Percentiles rank a stretch among this genome's conserved stretches.
phyloP scores from a whole-genome alignment of 2,888 invertebrate species.

The Mycalesis mineus region DNA sequence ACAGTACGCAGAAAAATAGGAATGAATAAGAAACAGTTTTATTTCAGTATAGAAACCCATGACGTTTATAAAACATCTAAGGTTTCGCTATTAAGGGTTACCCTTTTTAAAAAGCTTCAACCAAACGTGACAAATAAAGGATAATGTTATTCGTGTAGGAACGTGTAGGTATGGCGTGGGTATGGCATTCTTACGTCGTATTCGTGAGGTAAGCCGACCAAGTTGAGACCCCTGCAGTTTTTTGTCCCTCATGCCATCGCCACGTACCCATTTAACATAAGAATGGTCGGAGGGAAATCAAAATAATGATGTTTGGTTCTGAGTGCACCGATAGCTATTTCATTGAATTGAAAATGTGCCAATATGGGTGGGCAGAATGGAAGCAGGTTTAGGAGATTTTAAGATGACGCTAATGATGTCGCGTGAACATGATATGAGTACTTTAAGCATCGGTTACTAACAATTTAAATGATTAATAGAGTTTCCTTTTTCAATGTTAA shows the following conservation, averaged over 20 bases:
- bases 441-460: no score
- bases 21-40: no score
- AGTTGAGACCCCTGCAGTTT: slow-evolving; percentile 9
- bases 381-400: no score
- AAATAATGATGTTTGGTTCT: slow-evolving; percentile 15
- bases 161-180: background rate
- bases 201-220: background rate
- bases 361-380: background rate
- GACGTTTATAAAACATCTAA: background rate
- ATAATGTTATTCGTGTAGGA: slow-evolving; percentile 6
- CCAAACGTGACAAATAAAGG: slow-evolving; percentile 4
- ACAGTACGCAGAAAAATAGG: no score
- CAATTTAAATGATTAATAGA: no score
- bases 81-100: background rate
- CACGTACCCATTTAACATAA: slow-evolving; percentile 16
- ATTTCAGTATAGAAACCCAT: no score
- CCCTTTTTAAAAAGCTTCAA: background rate
- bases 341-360: background rate
- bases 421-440: no score
- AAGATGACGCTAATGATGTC: no score
- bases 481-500: no score
- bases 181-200: slow-evolving; percentile 5
- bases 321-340: background rate
- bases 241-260: slow-evolving; percentile 13
- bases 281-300: slow-evolving; percentile 15